Percentiles rank a stretch among this genome's conserved stretches.
Conservation (phyloP, 2,113 vertebrate species). For the Ginglymostoma cirratum region DNA sequence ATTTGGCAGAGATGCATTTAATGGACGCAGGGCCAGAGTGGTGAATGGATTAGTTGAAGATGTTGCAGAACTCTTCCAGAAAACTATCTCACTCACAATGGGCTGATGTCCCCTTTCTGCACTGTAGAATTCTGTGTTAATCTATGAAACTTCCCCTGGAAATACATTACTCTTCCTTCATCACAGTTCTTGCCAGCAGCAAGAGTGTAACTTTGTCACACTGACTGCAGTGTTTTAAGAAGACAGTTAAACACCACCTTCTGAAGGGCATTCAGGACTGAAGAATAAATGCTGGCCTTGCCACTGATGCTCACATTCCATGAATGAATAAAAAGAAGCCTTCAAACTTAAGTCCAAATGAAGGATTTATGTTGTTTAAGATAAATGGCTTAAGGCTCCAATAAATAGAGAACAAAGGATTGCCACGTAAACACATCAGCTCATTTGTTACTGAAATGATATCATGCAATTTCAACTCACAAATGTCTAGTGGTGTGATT, state of each 20-base stretch:
- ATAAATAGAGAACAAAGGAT: background rate
- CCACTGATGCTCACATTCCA: background rate
- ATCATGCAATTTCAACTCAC: background rate
- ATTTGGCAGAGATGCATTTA: background rate
- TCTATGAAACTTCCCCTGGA: background rate
- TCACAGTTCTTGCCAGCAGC: background rate
- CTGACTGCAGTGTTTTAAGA: background rate
- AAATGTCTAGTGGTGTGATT: background rate
- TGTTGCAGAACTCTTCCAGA: background rate
- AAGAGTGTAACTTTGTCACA: background rate
- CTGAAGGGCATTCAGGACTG: background rate
- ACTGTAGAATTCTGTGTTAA: background rate
- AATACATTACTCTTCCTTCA: background rate
- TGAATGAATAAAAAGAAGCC: background rate
- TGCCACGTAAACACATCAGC: background rate
- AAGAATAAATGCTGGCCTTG: too few relatives aligned
- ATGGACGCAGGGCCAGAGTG: background rate
- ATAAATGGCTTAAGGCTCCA: background rate
- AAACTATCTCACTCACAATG: background rate
- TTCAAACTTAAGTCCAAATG: background rate
- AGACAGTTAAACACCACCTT: background rate
- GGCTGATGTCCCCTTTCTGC: background rate
- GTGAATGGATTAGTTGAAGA: background rate
- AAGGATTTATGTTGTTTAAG: background rate
- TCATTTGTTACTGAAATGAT: slow-evolving; percentile 5